phyloP scores from a whole-genome alignment of 92 coral and sea anemone species.

The Porites lobata region DNA sequence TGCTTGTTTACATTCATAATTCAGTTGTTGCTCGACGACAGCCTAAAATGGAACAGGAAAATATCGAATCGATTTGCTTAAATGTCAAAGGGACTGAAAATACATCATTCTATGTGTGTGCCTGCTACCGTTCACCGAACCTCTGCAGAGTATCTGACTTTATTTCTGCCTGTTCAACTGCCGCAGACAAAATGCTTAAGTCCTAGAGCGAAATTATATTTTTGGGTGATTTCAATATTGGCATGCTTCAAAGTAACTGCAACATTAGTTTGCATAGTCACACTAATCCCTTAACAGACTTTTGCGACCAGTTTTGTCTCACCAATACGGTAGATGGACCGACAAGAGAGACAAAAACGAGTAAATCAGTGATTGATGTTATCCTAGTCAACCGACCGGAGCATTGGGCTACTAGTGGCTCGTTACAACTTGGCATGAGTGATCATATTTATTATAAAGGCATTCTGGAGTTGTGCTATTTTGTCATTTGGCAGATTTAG shows the following conservation, averaged over 20 bases:
- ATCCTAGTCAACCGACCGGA: not conserved
- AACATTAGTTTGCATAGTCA: constrained; percentile 21
- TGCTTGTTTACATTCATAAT: constrained; percentile 22
- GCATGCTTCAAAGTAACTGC: constrained; percentile 8
- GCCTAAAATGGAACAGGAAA: constrained; percentile 17
- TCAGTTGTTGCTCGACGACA: constrained; percentile 26
- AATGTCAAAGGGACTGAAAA: constrained; percentile 49
- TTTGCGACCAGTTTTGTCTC: constrained; percentile 44
- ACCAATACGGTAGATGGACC: constrained; percentile 26
- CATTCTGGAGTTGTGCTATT: too few relatives aligned
- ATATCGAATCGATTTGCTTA: constrained; percentile 55
- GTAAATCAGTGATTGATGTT: constrained; percentile 33
- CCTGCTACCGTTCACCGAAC: constrained; percentile 65
- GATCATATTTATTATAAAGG: too few relatives aligned
- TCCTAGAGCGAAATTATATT: constrained; percentile 43
- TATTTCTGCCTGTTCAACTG: constrained; percentile 41
- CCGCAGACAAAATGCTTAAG: constrained; percentile 36
- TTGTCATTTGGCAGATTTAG: too few relatives aligned
- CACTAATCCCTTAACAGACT: constrained; percentile 6
- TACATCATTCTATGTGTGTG: constrained; percentile 48
- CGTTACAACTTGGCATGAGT: too few relatives aligned
- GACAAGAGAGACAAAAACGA: constrained; percentile 26
- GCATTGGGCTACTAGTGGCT: too few relatives aligned
- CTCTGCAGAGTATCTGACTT: constrained; percentile 53
- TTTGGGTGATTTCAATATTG: constrained; percentile 54